Evolutionary conservation across 2,797 vertebrate genomes (phyloP).

Genomic region (Aselliscus stoliczkanus): DNA sequence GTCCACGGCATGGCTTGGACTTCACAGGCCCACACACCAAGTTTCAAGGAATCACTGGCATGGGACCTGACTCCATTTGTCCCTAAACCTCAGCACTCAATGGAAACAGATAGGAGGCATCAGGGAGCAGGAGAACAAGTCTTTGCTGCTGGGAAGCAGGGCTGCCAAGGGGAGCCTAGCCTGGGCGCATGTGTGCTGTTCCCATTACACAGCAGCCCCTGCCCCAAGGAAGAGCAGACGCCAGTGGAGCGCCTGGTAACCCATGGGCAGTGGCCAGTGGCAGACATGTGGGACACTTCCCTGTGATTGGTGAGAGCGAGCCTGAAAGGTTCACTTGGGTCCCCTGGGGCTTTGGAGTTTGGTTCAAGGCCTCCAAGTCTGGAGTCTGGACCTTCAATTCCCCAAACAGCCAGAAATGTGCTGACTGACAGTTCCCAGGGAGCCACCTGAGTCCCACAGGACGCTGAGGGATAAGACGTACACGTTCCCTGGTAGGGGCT

Average conservation of each 20-base stretch:
- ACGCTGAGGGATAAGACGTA: background rate
- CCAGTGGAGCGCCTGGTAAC: background rate
- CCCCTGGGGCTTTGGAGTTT: background rate
- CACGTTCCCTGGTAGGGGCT: background rate
- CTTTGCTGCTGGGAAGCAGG: background rate
- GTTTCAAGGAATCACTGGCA: background rate
- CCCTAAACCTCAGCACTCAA: background rate
- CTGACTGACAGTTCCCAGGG: too few relatives aligned
- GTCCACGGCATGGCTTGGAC: background rate
- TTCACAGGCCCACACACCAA: background rate
- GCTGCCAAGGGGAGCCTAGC: background rate
- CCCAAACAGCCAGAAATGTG: background rate
- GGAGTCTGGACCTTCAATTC: too few relatives aligned
- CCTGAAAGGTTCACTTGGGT: background rate
- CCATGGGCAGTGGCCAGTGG: background rate
- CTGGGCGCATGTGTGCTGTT: fast-evolving
- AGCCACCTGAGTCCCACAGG: too few relatives aligned
- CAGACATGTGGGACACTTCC: background rate
- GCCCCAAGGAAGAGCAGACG: background rate
- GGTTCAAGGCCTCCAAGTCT: background rate
- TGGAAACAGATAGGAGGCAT: background rate
- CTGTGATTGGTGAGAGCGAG: too few relatives aligned
- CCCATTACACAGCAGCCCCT: too few relatives aligned
- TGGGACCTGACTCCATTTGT: background rate
- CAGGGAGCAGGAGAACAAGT: background rate